phyloP scores from a whole-genome alignment of 2,113 vertebrate species.

The Tympanuchus pallidicinctus region DNA sequence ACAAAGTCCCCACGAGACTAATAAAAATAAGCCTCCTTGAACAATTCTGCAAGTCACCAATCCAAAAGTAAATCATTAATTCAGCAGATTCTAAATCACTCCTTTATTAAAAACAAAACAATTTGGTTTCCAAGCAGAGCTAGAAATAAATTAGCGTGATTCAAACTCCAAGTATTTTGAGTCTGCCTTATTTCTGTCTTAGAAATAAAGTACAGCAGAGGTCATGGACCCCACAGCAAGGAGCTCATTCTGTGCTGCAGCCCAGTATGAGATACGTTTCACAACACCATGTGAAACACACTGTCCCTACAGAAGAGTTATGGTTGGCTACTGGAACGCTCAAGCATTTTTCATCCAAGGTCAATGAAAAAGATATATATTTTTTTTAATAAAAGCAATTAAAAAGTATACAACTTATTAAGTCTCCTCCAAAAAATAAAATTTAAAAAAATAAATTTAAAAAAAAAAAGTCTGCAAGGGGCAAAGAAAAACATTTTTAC shows the following conservation, averaged over 20 bases:
- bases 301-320: background rate
- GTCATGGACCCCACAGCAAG: background rate
- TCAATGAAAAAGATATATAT: background rate
- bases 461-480: conserved; percentile 7
- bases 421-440: too few species aligned
- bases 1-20: background rate
- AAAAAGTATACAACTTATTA: background rate
- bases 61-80: background rate
- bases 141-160: background rate
- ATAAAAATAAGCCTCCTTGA: background rate
- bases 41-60: background rate
- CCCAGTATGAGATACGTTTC: background rate
- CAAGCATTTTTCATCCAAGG: background rate
- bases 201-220: background rate
- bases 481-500: background rate
- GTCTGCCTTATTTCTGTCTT: background rate
- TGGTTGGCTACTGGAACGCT: background rate
- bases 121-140: rapidly evolving
- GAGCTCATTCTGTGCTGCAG: background rate
- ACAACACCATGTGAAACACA: background rate
- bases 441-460: background rate
- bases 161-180: background rate
- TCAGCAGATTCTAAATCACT: background rate
- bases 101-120: background rate
- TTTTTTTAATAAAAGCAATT: background rate